Base-by-base conservation (phyloP, 30 jellyfish, hydroid and myxozoan species). In the Aurelia sp. region DNA sequence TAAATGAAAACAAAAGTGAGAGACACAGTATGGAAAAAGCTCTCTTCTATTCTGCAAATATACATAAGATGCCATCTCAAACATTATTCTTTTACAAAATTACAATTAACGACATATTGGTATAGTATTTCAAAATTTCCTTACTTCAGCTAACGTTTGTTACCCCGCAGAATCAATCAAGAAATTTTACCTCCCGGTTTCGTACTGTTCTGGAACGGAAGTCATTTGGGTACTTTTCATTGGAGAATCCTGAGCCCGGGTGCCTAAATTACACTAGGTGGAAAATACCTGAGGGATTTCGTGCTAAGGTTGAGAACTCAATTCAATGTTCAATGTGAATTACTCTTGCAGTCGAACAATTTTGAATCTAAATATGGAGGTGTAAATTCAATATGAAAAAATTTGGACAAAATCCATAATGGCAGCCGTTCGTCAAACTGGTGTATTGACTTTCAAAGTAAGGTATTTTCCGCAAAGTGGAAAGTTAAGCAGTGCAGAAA, bases 41-140 rank as follows among this genome's bases (percentile, higher is more conserved):
- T 76, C 61, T 78, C 79, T 63, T 21, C 73, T 78, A 23, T 63
- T 78, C 79, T 78, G 89, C 89, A 78, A 63, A 78, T 78, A 78
- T 78, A 78, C 79, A 78, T 78, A 78, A 78, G 89, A 78, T 63
- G 79, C 73, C 30, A 78, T 78, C 71, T 78, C 79, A 78, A 78
- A 62, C 89, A 78, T 78, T 78, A 78, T 59, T 78, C 79, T 44
- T 44, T 61, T 78, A 78, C 89, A 78, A 78, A 78, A 78, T 78
- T 78, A 78, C 89, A 62, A 58, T 78, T 78, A 62, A 78, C 79
- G 40, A 17, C 79, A 78, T 60, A 53, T 76, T 78, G 40, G 79
- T 68, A 57, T 76, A 31, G 75, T 51, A 76, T 76, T 76, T 76
- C 80, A 66, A 78, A 74, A 60, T 76, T 37, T 78, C 50, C 71